phyloP scores from a whole-genome alignment of 2,888 invertebrate genomes.

The Cosmorhoe ocellata region DNA sequence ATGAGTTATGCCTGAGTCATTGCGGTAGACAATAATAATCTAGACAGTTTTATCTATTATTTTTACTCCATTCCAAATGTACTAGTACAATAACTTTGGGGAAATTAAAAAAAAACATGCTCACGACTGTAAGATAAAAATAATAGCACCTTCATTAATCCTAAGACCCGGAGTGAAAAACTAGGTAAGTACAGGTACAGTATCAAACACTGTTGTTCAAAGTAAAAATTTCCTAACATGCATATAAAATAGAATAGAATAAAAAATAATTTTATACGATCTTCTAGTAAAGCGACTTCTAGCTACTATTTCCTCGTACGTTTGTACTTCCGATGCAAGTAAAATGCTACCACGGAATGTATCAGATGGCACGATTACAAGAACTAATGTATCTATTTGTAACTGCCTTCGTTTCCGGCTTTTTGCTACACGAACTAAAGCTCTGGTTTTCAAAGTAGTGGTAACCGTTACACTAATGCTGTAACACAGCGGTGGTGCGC shows the following conservation, averaged over 20 bases:
- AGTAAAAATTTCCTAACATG: too few relatives aligned
- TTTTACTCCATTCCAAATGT: too few relatives aligned
- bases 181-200: too few relatives aligned
- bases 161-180: too few relatives aligned
- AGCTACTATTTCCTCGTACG: slow-evolving; percentile 23
- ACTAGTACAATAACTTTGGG: too few relatives aligned
- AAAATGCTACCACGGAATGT: slow-evolving; percentile 48
- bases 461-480: neutral
- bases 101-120: too few relatives aligned
- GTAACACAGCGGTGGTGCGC: neutral
- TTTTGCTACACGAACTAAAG: slow-evolving; percentile 45
- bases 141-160: too few relatives aligned
- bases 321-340: slow-evolving; percentile 33
- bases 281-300: neutral
- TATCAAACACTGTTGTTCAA: too few relatives aligned
- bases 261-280: neutral
- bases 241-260: too few relatives aligned
- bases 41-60: too few relatives aligned
- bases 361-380: slow-evolving; percentile 67
- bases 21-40: neutral
- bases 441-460: neutral
- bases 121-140: too few relatives aligned
- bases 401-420: slow-evolving; percentile 65
- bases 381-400: slow-evolving; percentile 76
- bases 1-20: slow-evolving; percentile 23